Percentiles rank a stretch among this genome's conserved stretches.
Conservation (phyloP, 2,797 vertebrate genomes). For the Nannoperca australis region DNA sequence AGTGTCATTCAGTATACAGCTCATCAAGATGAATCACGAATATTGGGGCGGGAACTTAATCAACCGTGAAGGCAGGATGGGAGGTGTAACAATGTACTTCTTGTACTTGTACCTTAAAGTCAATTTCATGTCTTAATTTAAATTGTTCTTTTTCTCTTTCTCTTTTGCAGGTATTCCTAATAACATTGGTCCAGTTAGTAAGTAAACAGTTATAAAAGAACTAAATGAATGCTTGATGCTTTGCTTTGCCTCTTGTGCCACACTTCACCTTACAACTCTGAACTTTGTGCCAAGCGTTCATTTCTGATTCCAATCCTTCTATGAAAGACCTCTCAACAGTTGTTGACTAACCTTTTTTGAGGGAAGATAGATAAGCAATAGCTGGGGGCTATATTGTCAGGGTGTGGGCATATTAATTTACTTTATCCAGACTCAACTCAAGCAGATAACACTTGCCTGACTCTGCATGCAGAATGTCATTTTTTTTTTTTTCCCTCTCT, state of each 20-base stretch:
- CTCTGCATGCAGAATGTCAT: conserved; percentile 71
- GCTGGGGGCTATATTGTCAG: conserved; percentile 47
- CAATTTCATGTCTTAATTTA: conserved; percentile 19
- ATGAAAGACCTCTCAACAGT: conserved; percentile 33
- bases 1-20: conserved; percentile 3
- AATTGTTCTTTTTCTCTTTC: conserved; percentile 50
- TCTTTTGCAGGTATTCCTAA: conserved; percentile 93
- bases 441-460: conserved; percentile 64
- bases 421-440: conserved; percentile 56
- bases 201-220: conserved; percentile 84
- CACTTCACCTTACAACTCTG: conserved; percentile 58
- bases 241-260: conserved; percentile 82
- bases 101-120: conserved; percentile 2
- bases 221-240: conserved; percentile 81
- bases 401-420: conserved; percentile 72
- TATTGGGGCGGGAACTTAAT: background rate
- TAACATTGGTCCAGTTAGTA: conserved; percentile 98
- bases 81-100: background rate
- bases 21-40: conserved; percentile 14
- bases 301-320: conserved; percentile 84
- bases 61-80: background rate
- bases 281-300: conserved; percentile 87
- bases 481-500: conserved; percentile 55
- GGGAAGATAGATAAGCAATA: conserved; percentile 31
- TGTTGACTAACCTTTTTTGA: conserved; percentile 47